Evolutionary conservation across 2,888 invertebrate species (phyloP).

Genomic region (Carcina quercana): DNA sequence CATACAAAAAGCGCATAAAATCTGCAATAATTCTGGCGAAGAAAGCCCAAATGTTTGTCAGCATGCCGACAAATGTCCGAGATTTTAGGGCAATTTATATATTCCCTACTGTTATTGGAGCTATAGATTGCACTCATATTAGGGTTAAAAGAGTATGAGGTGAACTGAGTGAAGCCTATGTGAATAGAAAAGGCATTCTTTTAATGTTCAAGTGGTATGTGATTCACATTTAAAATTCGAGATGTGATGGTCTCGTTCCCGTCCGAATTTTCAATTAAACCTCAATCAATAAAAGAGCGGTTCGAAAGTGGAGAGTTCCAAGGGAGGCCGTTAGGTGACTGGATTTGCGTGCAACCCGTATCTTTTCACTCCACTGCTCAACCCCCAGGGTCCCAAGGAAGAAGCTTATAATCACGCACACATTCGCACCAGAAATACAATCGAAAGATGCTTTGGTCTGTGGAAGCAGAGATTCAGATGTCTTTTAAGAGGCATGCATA

Average conservation of each 20-base stretch:
- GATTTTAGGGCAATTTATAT: no score
- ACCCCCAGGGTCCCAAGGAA: slow-evolving; percentile 10
- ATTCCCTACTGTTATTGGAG: slow-evolving; percentile 13
- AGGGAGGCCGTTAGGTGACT: slow-evolving; percentile 16
- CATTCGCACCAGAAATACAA: slow-evolving; percentile 13
- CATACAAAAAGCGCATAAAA: no score
- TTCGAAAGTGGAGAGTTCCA: slow-evolving; percentile 14
- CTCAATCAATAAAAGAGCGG: slow-evolving; percentile 12
- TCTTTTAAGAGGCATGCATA: neutral
- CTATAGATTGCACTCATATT: slow-evolving; percentile 13
- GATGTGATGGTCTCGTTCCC: slow-evolving; percentile 16
- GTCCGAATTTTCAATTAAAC: slow-evolving; percentile 17
- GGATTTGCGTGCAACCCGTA: slow-evolving; percentile 14
- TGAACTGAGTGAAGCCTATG: slow-evolving; percentile 9
- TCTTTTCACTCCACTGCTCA: slow-evolving; percentile 15
- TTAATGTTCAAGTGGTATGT: slow-evolving; percentile 1
- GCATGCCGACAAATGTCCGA: no score
- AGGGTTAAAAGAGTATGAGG: slow-evolving; percentile 12
- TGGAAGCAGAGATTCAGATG: slow-evolving; percentile 15
- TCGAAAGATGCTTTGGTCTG: neutral
- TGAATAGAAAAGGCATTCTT: slow-evolving; percentile 9
- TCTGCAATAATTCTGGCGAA: no score
- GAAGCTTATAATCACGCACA: slow-evolving; percentile 15
- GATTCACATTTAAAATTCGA: neutral
- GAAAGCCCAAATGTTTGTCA: no score